Evolutionary conservation across 2,888 invertebrate genomes (phyloP), one percentile per base, ranked within the genome.

Genomic region (Tipula helvola): DNA sequence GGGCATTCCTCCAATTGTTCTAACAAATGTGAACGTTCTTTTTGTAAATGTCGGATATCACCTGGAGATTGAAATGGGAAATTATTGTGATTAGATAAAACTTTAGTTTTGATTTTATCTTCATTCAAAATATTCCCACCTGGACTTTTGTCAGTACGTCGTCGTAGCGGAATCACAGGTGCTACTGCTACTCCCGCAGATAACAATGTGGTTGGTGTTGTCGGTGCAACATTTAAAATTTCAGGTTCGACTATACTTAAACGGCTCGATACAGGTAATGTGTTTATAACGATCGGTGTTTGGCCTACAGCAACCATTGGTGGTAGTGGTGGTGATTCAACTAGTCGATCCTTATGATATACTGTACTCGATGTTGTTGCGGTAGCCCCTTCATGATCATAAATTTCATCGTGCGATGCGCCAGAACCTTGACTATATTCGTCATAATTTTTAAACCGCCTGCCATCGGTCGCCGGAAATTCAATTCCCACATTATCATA

Each of bases 391-490:
- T 84, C 84, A 36, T 84, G 13, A 36, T 84, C 84, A 84, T 84
- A 84, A 39, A 91, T 91, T 87, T 96, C 95, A 88, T 95, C 95
- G 89, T 94, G 95, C 41, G 94, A 94, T 3, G 94, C 93, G 39
- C 93, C 93, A 87, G 94, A 94, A 89, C 96, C 93, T 91, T 94
- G 94, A 91, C 96, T 93, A 92, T 95, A 95, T 92, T 97, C 94
- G 89, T 96, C 95, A 90, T 94, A 94, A 90, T 93, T 94, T 87
- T 95, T 94, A 90, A 93, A 93, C 88, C 94, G 92, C 16, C 93
- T 90, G 42, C 88, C 85, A 90, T 86, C 88, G 87, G 87, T 90
- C 90, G 3, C 90, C 88, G 13, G 90, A 89, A 88, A 88, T 90
- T 85, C 91, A 39, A 84, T 16, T 42, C 85, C 42, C 8, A 42